A percentile compares a stretch with the other conserved stretches of the same genome.
These are phyloP conservation scores for Cyprinella venusta DNA, from an alignment of 2,797 vertebrate genomes.

Conservation along the genomic window DNA sequence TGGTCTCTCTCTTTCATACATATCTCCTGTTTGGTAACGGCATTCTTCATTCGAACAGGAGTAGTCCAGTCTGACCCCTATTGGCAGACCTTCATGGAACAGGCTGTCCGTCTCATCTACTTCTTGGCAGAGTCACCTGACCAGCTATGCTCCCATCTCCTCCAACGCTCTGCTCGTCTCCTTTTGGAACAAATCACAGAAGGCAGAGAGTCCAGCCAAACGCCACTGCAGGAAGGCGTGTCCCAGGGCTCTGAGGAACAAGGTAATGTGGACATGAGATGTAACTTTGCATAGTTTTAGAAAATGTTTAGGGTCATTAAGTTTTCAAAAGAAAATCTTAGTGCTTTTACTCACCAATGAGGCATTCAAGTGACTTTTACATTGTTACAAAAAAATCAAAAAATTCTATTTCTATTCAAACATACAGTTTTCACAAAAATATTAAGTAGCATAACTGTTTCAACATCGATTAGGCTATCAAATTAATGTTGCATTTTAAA, in stretches of 20 bases:
- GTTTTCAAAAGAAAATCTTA: not conserved
- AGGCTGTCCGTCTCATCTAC: slow-evolving; percentile 86
- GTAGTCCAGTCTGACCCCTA: slow-evolving; percentile 77
- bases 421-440: not conserved
- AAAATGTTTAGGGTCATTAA: not conserved
- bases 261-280: slow-evolving; percentile 65
- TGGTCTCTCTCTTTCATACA: not conserved
- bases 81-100: slow-evolving; percentile 94
- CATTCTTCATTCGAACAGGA: slow-evolving; percentile 60
- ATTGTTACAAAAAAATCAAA: no score
- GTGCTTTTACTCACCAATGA: not conserved
- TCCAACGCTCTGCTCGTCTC: slow-evolving; percentile 84
- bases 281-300: not conserved
- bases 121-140: slow-evolving; percentile 92
- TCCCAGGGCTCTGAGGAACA: slow-evolving; percentile 72
- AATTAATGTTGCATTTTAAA: not conserved
- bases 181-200: slow-evolving; percentile 80
- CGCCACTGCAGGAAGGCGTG: slow-evolving; percentile 57
- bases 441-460: not conserved
- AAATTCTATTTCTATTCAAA: not conserved
- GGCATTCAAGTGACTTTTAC: no score
- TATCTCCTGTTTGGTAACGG: not conserved
- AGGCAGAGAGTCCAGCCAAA: slow-evolving; percentile 64
- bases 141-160: slow-evolving; percentile 84
- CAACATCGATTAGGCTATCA: not conserved